Evolutionary conservation across 2,797 vertebrate species (phyloP).

Genomic region (Catamblyrhynchus diadema): DNA sequence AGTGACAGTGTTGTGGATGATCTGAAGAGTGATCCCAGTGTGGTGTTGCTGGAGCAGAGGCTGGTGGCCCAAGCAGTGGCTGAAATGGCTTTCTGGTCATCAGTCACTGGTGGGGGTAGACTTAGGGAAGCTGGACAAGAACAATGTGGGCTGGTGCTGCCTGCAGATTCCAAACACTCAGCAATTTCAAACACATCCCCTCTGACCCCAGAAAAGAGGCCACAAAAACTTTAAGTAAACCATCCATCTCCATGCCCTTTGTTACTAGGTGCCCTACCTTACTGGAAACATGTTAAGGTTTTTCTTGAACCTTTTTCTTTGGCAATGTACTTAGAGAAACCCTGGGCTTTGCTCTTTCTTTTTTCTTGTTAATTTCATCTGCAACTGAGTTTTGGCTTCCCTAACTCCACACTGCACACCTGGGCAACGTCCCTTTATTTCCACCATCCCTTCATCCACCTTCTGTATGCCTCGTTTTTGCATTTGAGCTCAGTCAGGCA

Average conservation of each 20-base stretch:
- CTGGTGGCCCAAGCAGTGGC: neutral
- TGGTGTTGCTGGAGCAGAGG: no score
- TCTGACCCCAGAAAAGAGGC: neutral
- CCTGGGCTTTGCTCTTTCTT: rapidly evolving
- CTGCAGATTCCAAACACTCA: neutral
- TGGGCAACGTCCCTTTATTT: neutral
- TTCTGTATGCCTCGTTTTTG: neutral
- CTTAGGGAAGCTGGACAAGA: neutral
- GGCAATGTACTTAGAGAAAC: neutral
- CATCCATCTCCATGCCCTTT: rapidly evolving
- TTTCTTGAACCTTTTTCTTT: neutral
- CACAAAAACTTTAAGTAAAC: rapidly evolving
- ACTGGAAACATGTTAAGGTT: neutral
- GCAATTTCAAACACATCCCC: rapidly evolving
- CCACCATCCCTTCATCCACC: neutral
- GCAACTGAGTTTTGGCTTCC: neutral
- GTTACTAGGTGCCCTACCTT: rapidly evolving
- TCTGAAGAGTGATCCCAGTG: neutral
- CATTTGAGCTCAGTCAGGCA: neutral
- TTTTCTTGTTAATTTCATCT: neutral
- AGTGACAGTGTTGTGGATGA: neutral
- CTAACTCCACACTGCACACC: neutral
- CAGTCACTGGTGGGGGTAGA: rapidly evolving
- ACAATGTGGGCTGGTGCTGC: neutral
- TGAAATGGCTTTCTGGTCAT: neutral